Evolutionary conservation across 1,140 invertebrate species (phyloP), one percentile per base, ranked within the genome.

Genomic region (Drosophila ohnishii): DNA sequence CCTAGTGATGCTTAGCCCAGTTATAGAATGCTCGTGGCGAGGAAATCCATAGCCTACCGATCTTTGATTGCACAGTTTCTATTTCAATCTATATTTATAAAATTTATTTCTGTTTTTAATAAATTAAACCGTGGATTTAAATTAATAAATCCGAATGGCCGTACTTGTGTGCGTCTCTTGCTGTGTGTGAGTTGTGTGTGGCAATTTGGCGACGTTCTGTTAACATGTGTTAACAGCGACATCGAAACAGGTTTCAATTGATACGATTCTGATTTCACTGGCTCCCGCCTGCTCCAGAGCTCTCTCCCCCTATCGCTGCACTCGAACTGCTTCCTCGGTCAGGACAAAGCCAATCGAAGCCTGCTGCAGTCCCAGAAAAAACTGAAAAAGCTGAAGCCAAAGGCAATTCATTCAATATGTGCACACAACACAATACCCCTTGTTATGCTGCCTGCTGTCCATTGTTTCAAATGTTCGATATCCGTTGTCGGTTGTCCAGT

Each of bases 171-270:
- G 50, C 37, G 8, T 22, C 16, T 28, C 30, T 9, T 2, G 9
- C 10, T n/a, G 7, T 25, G 9, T 14, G 9, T 40, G 25, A 34
- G 14, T 30, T 35, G 45, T 19, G 14, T 22, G 25, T 51, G 39
- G 56, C 72, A 75, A 67, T 75, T 75, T 75, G 62, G 72, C 55
- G 32, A 45, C 55, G 42, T 30, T 66, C 51, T 55, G 67, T 65
- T 66, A 87, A 84, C 84, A 87, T 87, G 84, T 87, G 84, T 88
- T 87, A 87, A 84, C 84, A 87, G 77, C 84, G 76, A 87, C 84
- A 78, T 69, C 77, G 65, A 80, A 87, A 84, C 83, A 62, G 84
- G 83, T 88, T 87, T 88, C 72, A 87, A 88, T 87, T 87, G 79
- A 88, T 80, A 63, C 62, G 64, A 72, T 88, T 81, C 75, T 75